These are phyloP conservation scores for Limonius californicus DNA, from an alignment of 1,140 invertebrate species.

Conservation along the genomic window DNA sequence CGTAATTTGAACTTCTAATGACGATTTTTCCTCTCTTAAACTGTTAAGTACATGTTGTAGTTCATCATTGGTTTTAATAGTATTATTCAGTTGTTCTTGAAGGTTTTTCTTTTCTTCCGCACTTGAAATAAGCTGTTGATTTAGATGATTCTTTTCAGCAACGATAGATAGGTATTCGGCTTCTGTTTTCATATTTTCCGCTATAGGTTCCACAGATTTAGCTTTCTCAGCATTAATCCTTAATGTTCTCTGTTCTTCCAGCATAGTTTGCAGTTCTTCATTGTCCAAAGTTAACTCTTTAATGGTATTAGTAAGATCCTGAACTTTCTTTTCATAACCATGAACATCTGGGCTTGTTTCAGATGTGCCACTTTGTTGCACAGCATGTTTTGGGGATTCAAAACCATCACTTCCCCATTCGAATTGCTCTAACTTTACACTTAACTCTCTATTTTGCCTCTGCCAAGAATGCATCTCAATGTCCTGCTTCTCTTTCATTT, in stretches of 20 bases:
- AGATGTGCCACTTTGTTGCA: not conserved
- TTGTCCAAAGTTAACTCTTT: conserved; percentile 64
- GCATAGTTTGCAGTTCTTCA: conserved; percentile 63
- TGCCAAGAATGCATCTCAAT: conserved; percentile 61
- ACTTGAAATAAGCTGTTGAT: conserved; percentile 31
- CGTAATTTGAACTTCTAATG: not conserved
- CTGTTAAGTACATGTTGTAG: not conserved
- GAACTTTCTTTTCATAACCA: conserved; percentile 35
- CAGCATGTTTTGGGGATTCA: conserved; percentile 17
- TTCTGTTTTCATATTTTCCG: conserved; percentile 19
- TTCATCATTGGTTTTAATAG: not conserved
- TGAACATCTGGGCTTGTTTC: not conserved
- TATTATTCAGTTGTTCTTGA: conserved; percentile 17
- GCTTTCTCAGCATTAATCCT: conserved; percentile 40
- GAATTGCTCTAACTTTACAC: conserved; percentile 57
- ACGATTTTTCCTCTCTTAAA: not conserved
- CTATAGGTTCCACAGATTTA: conserved; percentile 19
- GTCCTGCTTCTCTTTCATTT: conserved; percentile 77
- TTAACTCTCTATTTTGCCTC: conserved; percentile 62
- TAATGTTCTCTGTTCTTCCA: conserved; percentile 55
- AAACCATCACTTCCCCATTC: conserved; percentile 53
- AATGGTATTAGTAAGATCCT: conserved; percentile 53
- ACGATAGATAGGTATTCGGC: conserved; percentile 27
- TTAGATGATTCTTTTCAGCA: conserved; percentile 34
- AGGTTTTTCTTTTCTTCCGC: conserved; percentile 20